Percentiles rank a stretch among this genome's conserved stretches.
Conservation (phyloP, 2,797 vertebrate genomes). For the Leptoclinus maculatus region DNA sequence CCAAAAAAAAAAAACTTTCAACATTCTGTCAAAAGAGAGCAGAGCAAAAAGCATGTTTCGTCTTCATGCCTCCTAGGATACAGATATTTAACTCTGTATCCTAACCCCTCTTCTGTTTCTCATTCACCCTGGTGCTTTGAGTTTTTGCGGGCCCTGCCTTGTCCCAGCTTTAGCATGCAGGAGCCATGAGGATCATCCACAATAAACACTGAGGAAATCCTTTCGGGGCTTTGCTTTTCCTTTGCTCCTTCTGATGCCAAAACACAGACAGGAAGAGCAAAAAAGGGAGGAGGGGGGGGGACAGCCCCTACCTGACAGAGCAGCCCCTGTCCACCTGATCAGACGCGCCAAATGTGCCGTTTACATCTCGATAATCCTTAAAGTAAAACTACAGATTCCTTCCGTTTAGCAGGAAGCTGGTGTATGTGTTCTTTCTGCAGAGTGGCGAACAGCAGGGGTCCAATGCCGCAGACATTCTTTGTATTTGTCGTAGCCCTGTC, state of each 20-base stretch:
- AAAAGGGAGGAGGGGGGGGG: conserved; percentile 28
- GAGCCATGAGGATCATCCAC: conserved; percentile 79
- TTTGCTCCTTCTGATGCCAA: conserved; percentile 77
- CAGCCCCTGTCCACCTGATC: conserved; percentile 54
- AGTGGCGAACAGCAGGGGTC: conserved; percentile 55
- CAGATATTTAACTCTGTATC: conserved; percentile 42
- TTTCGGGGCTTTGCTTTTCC: conserved; percentile 76
- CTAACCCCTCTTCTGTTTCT: conserved; percentile 57
- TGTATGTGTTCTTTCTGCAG: conserved; percentile 51
- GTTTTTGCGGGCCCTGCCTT: conserved; percentile 67
- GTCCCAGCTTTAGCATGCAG: conserved; percentile 71
- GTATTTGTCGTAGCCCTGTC: conserved; percentile 72
- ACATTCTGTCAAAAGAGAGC: conserved; percentile 33
- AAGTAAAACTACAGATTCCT: conserved; percentile 27
- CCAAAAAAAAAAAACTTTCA: conserved; percentile 38
- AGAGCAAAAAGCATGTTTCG: conserved; percentile 21
- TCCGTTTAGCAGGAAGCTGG: conserved; percentile 34
- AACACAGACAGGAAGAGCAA: conserved; percentile 74
- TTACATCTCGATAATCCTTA: conserved; percentile 37
- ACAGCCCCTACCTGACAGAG: conserved; percentile 62
- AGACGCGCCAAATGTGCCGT: conserved; percentile 27
- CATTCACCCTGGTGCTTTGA: conserved; percentile 51
- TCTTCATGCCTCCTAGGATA: conserved; percentile 14
- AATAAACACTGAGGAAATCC: conserved; percentile 81
- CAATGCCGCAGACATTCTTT: conserved; percentile 73